Evolutionary conservation across 2,113 vertebrate genomes (phyloP).

Genomic region (Phylloscopus trochiloides): DNA sequence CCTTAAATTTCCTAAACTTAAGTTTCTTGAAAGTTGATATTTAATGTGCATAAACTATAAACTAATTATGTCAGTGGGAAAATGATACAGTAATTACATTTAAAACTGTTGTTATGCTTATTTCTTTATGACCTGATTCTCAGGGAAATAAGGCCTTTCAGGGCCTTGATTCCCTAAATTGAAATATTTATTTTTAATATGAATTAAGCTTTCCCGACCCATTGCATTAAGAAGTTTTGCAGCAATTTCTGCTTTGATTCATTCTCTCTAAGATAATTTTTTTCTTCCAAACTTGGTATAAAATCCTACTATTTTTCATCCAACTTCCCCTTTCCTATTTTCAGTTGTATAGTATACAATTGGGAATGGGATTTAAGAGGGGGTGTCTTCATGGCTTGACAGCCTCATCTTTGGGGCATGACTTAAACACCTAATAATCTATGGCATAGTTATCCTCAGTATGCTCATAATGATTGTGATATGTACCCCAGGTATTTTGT

Average conservation of each 20-base stretch:
- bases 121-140: neutral
- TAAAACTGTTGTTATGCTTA: neutral
- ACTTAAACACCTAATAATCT: neutral
- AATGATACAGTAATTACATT: neutral
- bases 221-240: neutral
- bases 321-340: neutral
- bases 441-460: neutral
- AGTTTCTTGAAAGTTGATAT: neutral
- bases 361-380: neutral
- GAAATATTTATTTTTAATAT: neutral
- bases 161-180: neutral
- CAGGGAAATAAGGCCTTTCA: neutral
- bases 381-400: rapidly evolving
- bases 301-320: neutral
- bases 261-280: neutral
- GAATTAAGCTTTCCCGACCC: neutral
- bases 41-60: neutral
- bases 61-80: neutral
- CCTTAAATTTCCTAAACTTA: neutral
- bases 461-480: neutral
- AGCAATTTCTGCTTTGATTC: neutral
- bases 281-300: neutral
- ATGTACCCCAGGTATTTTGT: neutral
- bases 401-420: rapidly evolving
- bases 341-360: neutral